phyloP scores from a whole-genome alignment of 2,797 vertebrate genomes.

The Spinus pinus region DNA sequence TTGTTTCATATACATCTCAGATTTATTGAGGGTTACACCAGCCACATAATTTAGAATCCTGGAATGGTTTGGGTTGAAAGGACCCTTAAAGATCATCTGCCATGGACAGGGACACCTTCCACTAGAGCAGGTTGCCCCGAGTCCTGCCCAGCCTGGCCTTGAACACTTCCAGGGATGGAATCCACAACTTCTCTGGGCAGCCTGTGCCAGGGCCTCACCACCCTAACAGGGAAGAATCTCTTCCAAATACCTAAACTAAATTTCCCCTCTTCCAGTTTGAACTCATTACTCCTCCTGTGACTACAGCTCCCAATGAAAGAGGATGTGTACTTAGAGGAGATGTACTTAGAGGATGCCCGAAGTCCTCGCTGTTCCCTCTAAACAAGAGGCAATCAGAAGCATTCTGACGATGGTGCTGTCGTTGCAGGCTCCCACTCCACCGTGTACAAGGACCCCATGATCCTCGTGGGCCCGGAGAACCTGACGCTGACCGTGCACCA shows the following conservation, averaged over 20 bases:
- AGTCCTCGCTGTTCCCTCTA: background rate
- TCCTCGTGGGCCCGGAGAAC: conserved; percentile 96
- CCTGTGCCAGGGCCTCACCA: background rate
- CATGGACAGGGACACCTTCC: background rate
- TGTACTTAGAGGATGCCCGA: background rate
- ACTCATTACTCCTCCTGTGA: background rate
- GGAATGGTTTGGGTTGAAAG: background rate
- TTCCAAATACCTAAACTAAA: background rate
- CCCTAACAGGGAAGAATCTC: background rate
- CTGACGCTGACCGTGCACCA: conserved; percentile 98
- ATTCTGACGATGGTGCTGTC: background rate
- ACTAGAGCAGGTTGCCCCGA: background rate
- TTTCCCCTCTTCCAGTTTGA: background rate
- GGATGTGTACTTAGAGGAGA: background rate
- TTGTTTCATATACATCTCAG: background rate
- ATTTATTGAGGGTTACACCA: background rate
- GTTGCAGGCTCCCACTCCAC: conserved; percentile 86
- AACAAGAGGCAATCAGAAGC: background rate
- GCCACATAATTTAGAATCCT: background rate
- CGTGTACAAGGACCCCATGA: conserved; percentile 95
- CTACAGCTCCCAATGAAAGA: background rate
- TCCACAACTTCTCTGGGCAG: background rate
- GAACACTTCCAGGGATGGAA: background rate
- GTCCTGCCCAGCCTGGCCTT: background rate
- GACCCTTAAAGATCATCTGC: background rate